Percentiles rank a stretch among this genome's conserved stretches.
Conservation (phyloP, 1,140 invertebrate species). For the Octopus sinensis region DNA sequence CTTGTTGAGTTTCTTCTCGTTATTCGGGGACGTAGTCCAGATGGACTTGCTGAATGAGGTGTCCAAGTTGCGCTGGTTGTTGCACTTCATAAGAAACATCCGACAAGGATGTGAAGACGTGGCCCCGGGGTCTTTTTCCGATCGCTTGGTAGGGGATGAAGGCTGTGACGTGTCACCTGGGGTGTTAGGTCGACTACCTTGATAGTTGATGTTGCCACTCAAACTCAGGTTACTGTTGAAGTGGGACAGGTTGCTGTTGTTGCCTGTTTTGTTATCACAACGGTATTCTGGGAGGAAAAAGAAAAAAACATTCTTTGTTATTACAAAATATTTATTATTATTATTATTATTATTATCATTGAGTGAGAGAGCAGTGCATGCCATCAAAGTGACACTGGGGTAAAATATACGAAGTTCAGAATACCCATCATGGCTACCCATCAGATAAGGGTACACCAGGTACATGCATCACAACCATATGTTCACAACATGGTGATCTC, state of each 20-base stretch:
- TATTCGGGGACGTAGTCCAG: conserved; percentile 59
- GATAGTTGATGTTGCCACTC: conserved; percentile 25
- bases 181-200: conserved; percentile 40
- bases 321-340: too few species aligned
- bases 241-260: neutral
- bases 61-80: conserved; percentile 58
- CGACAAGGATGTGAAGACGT: conserved; percentile 29
- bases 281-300: neutral
- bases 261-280: neutral
- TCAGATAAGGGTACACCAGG: too few species aligned
- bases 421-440: too few species aligned
- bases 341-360: too few species aligned
- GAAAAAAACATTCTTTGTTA: too few species aligned
- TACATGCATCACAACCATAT: too few species aligned
- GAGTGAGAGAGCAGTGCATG: too few species aligned
- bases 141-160: conserved; percentile 21
- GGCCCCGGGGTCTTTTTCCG: conserved; percentile 20
- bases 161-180: conserved; percentile 47
- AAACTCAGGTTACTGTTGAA: neutral
- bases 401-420: too few species aligned
- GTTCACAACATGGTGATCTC: too few species aligned
- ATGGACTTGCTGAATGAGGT: conserved; percentile 55
- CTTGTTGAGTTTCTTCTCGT: conserved; percentile 58
- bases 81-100: conserved; percentile 59
- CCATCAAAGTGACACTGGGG: too few species aligned